Evolutionary conservation across 1,140 invertebrate species (phyloP), one percentile per base, ranked within the genome.

Genomic region (Goniozus legneri): DNA sequence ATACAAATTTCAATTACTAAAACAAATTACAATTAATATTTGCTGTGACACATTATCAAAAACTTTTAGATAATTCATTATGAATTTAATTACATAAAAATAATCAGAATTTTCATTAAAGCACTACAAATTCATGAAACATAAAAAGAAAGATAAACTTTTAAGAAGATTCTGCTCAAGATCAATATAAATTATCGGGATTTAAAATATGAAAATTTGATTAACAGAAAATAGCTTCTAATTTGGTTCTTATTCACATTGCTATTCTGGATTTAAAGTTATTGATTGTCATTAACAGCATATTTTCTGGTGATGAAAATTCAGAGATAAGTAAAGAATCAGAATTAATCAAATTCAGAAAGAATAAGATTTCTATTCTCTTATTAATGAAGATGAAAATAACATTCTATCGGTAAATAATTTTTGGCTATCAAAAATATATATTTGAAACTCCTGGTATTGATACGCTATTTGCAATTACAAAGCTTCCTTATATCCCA

Each of bases 301-400:
- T n/a, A n/a, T n/a, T n/a, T n/a, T n/a, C n/a, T n/a, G n/a, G n/a
- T n/a, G n/a, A n/a, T n/a, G n/a, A n/a, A n/a, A n/a, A n/a, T n/a
- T n/a, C n/a, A n/a, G n/a, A n/a, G n/a, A 10, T 27, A 27, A 27
- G 10, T 6, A 27, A 27, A 27, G 10, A 10, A 27, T 27, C 24
- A 4, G 10, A 27, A 10, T 6, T 6, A 10, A 27, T 4, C 24
- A 27, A 27, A 6, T 27, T 27, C 24, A 6, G 24, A 27, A 27
- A 27, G 10, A 27, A 10, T 6, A 20, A 35, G 18, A 34, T 24
- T 43, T 16, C n/a, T 41, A 20, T 20, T 18, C n/a, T 22, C 47
- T 22, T 44, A 51, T 45, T 24, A 13, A 16, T 2, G 35, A 34
- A n/a, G 41, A 8, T 34, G 47, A 46, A 27, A 10, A 4, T 52